Evolutionary conservation across 2,113 vertebrate species (phyloP), one percentile per base, ranked within the genome.

Genomic region (Antigone vipio): DNA sequence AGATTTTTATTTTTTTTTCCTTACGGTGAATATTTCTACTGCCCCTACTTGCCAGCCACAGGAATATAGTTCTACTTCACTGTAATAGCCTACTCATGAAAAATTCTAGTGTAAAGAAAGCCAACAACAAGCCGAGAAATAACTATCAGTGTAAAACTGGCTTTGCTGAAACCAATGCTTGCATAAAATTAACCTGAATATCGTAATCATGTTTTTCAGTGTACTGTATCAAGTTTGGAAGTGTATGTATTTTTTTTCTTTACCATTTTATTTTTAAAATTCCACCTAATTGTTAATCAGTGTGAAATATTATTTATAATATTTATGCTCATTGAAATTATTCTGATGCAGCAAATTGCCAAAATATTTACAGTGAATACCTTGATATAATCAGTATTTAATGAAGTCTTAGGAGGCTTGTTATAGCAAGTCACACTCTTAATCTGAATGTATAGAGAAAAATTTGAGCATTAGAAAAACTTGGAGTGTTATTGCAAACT

Each of bases 261-360:
- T 59, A 56, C n/a, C 0, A 0, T 79, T 78, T 91, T 62, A 66
- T 85, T 86, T 93, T 91, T 50, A 4, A 86, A 86, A 89, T 87
- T 60, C 11, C 44, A 78, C 5, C 0, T 89, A 89, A 74, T 55
- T 63, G 5, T 91, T 92, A 87, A 87, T 85, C 58, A 82, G 0
- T 0, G 0, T 75, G 26, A 79, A 85, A 42, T 89, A 68, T 16
- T 77, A 63, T 72, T 81, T 92, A 22, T 83, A 85, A 68, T 50
- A 71, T 81, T 81, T 91, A 64, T 89, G 35, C 30, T 91, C 24
- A 58, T 12, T 49, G 40, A 88, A 93, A 71, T 94, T 60, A 96
- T 91, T 96, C 89, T 89, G 87, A 93, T 88, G 74, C 89, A 93
- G 89, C 58, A 93, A 94, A 85, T 93, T 88, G 84, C 77, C 93